These are phyloP conservation scores for Falco naumanni DNA, from an alignment of 2,797 vertebrate genomes.

Conservation along the genomic window DNA sequence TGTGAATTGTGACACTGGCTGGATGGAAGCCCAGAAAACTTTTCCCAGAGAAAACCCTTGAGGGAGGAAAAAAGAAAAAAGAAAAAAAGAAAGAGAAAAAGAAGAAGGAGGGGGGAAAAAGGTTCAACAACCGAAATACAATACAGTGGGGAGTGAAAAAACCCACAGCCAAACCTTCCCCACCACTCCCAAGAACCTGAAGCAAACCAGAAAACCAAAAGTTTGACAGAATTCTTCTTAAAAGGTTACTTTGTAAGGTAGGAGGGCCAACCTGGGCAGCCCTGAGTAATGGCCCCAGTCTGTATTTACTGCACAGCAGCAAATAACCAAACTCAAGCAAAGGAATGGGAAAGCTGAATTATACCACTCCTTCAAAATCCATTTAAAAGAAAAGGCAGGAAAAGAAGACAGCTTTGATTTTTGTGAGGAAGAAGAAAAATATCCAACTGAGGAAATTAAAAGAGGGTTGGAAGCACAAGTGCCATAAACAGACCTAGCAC, in stretches of 20 bases:
- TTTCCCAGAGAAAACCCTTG: conserved; percentile 69
- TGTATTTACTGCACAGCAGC: background rate
- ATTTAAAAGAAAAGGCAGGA: background rate
- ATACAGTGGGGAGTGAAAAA: conserved; percentile 26
- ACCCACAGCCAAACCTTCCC: background rate
- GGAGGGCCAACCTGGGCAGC: background rate
- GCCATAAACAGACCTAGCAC: background rate
- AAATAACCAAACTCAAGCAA: background rate
- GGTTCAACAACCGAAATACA: conserved; percentile 8
- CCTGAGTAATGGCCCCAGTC: background rate
- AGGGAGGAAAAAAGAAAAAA: background rate
- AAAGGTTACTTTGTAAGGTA: conserved; percentile 15
- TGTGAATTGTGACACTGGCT: conserved; percentile 70
- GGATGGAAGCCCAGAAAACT: conserved; percentile 67
- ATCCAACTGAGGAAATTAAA: conserved; percentile 10
- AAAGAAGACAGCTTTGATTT: conserved; percentile 10
- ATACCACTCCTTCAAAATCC: background rate
- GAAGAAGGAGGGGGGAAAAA: background rate
- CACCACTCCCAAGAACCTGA: background rate
- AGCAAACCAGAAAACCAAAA: background rate
- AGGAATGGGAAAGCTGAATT: background rate
- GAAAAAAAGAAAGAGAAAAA: background rate
- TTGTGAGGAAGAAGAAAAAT: conserved; percentile 25
- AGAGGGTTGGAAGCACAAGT: conserved; percentile 33
- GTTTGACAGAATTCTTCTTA: background rate